Percentiles rank a stretch among this genome's conserved stretches.
These are phyloP conservation scores for Lordiphosa fenestrarum DNA, from an alignment of 2,888 invertebrate species.

Conservation along the genomic window DNA sequence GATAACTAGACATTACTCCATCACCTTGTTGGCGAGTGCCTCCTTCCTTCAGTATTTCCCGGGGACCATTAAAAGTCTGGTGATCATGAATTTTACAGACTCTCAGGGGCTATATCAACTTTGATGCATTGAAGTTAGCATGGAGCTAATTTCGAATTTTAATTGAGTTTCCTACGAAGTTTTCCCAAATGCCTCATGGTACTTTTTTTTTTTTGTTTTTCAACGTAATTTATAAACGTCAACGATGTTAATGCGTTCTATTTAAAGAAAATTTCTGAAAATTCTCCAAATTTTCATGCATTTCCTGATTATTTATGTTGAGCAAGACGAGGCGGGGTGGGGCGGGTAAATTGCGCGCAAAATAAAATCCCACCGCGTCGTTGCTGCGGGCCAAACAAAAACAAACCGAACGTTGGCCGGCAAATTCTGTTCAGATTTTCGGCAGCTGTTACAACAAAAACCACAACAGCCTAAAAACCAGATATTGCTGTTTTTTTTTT, in stretches of 20 bases:
- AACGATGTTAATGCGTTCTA: constrained; percentile 36
- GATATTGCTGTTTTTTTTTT: constrained; percentile 10
- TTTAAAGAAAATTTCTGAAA: constrained; percentile 31
- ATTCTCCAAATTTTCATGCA: constrained; percentile 28
- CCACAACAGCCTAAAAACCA: constrained; percentile 9
- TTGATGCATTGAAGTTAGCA: too few species aligned
- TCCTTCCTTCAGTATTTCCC: too few species aligned
- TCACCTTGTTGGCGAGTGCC: too few species aligned
- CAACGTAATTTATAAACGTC: constrained; percentile 6
- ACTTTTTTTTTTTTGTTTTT: constrained; percentile 24
- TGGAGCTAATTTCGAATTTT: too few species aligned
- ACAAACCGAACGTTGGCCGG: constrained; percentile 50
- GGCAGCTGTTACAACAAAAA: constrained; percentile 42
- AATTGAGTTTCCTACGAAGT: too few species aligned
- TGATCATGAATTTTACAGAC: too few species aligned
- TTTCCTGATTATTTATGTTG: constrained; percentile 16
- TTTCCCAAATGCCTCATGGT: not conserved
- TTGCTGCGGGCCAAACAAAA: constrained; percentile 45
- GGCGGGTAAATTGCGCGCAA: constrained; percentile 9
- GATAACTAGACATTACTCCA: too few species aligned
- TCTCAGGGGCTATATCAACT: too few species aligned
- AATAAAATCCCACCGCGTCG: constrained; percentile 6
- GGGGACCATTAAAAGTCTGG: too few species aligned
- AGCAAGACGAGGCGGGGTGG: too few species aligned
- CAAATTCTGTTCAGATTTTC: constrained; percentile 43